These are phyloP conservation scores for Eulemur rubriventer DNA, from an alignment of 2,797 vertebrate species.

Conservation along the genomic window DNA sequence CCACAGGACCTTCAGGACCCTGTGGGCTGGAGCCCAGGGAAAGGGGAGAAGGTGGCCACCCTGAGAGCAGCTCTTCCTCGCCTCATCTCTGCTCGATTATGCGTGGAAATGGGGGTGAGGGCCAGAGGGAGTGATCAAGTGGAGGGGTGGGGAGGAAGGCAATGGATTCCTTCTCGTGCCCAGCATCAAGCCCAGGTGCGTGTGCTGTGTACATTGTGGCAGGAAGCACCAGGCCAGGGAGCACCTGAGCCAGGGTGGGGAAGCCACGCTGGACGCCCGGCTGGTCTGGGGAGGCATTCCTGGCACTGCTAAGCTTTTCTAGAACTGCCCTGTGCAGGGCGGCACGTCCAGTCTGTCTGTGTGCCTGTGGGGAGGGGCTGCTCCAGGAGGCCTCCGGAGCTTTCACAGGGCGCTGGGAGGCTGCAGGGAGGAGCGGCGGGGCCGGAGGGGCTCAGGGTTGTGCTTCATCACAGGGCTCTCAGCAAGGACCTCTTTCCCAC, in stretches of 20 bases:
- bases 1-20: too few species aligned
- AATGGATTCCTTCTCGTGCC: rapidly evolving
- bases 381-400: not conserved
- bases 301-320: not conserved
- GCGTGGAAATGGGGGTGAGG: rapidly evolving
- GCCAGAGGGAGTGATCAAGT: not conserved
- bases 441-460: rapidly evolving
- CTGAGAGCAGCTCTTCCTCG: rapidly evolving
- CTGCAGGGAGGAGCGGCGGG: rapidly evolving
- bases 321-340: rapidly evolving
- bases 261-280: not conserved
- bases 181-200: rapidly evolving
- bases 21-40: not conserved
- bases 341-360: rapidly evolving
- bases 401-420: rapidly evolving
- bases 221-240: rapidly evolving
- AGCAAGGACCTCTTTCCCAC: rapidly evolving
- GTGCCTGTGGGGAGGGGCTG: too few species aligned
- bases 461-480: rapidly evolving
- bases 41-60: not conserved
- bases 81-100: not conserved
- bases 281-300: rapidly evolving
- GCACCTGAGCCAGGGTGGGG: rapidly evolving
- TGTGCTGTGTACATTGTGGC: too few species aligned
- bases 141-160: rapidly evolving